These are phyloP conservation scores for Phylloscopus trochiloides DNA, from an alignment of 2,113 vertebrate genomes.

Conservation along the genomic window DNA sequence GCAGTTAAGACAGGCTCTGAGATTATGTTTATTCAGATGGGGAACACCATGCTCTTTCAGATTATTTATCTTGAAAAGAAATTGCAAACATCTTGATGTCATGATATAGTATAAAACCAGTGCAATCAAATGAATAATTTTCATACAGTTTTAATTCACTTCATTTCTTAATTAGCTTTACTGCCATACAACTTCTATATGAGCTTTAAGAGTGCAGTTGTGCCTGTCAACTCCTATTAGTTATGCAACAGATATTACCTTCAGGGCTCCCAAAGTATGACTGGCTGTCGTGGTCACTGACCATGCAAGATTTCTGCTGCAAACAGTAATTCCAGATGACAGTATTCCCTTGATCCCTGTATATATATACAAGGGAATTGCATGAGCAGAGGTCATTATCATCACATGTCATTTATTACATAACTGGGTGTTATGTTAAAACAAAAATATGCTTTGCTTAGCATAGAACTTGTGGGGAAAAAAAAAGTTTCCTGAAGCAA, in stretches of 20 bases:
- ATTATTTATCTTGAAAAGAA: not conserved
- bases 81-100: not conserved
- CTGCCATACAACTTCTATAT: conserved; percentile 3
- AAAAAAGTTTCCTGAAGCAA: not conserved
- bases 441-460: conserved; percentile 7
- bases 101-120: not conserved
- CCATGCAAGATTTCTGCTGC: conserved; percentile 59
- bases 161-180: conserved; percentile 36
- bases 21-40: not conserved
- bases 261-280: conserved; percentile 63
- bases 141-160: not conserved
- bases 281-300: conserved; percentile 23
- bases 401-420: conserved; percentile 59
- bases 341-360: conserved; percentile 63
- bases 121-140: not conserved
- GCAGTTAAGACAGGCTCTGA: not conserved
- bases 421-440: conserved; percentile 41
- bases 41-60: not conserved
- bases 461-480: not conserved
- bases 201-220: conserved; percentile 63
- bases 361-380: conserved; percentile 55
- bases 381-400: conserved; percentile 60
- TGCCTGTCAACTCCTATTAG: conserved; percentile 69
- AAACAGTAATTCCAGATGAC: conserved; percentile 77
- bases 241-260: conserved; percentile 58